phyloP scores from a whole-genome alignment of 2,797 vertebrate species.

The Leptatherina wallacei region DNA sequence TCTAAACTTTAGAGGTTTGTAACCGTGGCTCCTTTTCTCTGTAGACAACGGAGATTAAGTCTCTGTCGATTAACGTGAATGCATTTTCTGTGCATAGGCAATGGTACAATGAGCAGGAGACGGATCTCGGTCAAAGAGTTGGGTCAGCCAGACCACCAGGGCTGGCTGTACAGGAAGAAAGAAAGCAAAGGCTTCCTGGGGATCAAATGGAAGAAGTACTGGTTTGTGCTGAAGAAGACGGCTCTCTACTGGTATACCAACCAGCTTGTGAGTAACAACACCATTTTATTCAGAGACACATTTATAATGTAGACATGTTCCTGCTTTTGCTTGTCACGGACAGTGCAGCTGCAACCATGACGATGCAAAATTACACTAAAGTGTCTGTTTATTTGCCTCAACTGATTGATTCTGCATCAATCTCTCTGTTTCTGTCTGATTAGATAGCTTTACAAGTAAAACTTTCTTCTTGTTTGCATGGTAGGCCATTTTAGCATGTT shows the following conservation, averaged over 20 bases:
- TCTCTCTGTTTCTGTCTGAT: background rate
- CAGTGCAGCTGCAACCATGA: background rate
- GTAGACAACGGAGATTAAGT: background rate
- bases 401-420: background rate
- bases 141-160: slow-evolving; percentile 92
- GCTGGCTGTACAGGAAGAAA: slow-evolving; percentile 97
- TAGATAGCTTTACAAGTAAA: background rate
- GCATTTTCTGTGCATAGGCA: slow-evolving; percentile 76
- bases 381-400: background rate
- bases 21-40: background rate
- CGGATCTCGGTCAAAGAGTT: slow-evolving; percentile 96
- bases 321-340: background rate
- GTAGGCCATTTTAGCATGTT: background rate
- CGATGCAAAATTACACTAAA: background rate
- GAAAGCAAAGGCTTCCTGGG: slow-evolving; percentile 93
- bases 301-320: background rate
- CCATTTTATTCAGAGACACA: background rate
- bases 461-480: slow-evolving; percentile 2
- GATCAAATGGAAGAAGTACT: slow-evolving; percentile 99
- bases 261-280: slow-evolving; percentile 88
- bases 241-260: slow-evolving; percentile 94
- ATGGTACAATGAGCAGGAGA: slow-evolving; percentile 93
- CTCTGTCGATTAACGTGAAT: slow-evolving; percentile 7
- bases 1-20: background rate
- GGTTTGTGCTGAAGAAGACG: slow-evolving; percentile 95